phyloP scores from a whole-genome alignment of 2,888 invertebrate genomes.

The Asteroscopus sphinx region DNA sequence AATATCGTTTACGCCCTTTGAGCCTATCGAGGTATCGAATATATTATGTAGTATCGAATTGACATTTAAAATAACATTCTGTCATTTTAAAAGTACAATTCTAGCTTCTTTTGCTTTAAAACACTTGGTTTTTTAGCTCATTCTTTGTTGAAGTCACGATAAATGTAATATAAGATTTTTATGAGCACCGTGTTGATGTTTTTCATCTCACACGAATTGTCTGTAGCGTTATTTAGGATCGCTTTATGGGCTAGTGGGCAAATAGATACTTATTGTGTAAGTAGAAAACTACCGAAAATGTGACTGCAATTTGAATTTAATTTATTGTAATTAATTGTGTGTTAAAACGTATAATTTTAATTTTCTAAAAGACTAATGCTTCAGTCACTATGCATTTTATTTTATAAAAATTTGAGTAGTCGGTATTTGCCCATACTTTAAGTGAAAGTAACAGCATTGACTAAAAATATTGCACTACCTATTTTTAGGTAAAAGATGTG shows the following conservation, averaged over 20 bases:
- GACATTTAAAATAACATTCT: conserved; percentile 21
- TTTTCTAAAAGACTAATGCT: conserved; percentile 28
- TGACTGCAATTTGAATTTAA: conserved; percentile 53
- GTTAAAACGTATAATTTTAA: conserved; percentile 37
- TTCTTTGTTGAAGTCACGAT: conserved; percentile 57
- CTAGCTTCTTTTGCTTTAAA: background rate
- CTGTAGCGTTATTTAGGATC: conserved; percentile 33
- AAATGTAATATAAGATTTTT: conserved; percentile 62
- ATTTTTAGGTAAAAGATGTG: conserved; percentile 51
- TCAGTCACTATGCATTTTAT: conserved; percentile 51
- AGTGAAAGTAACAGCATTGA: conserved; percentile 41
- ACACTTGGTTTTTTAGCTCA: conserved; percentile 2
- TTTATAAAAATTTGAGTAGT: conserved; percentile 17
- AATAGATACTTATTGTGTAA: conserved; percentile 52
- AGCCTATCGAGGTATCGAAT: no score
- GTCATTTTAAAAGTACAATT: conserved; percentile 48
- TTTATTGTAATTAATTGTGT: conserved; percentile 34
- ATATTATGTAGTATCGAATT: conserved; percentile 30
- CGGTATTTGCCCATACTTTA: conserved; percentile 51
- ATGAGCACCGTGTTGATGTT: conserved; percentile 60
- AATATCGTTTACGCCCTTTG: no score
- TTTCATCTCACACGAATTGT: conserved; percentile 51
- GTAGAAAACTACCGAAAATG: conserved; percentile 42
- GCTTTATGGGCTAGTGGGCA: conserved; percentile 53
- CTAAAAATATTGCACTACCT: conserved; percentile 48